These are phyloP conservation scores for Ctenicera cuprea DNA, from an alignment of 2,888 invertebrate species.

Conservation along the genomic window DNA sequence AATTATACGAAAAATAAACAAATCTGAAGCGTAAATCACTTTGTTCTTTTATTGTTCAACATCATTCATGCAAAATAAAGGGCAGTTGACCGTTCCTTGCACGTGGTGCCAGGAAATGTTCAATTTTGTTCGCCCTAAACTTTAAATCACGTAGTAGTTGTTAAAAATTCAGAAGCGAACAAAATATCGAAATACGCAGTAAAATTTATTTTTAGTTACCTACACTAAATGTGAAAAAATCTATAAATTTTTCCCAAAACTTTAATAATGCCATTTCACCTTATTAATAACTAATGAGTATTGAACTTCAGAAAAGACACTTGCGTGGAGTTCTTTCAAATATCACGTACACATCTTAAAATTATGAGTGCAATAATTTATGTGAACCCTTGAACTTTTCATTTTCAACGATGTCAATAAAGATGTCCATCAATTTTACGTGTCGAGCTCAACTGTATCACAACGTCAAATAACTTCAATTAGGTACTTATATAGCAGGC, in stretches of 20 bases:
- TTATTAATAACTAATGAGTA: not conserved
- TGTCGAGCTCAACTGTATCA: constrained; percentile 15
- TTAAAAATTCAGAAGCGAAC: constrained; percentile 5
- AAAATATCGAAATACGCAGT: constrained; percentile 7
- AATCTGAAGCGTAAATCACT: constrained; percentile 10
- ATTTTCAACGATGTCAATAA: constrained; percentile 10
- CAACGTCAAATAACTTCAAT: constrained; percentile 16
- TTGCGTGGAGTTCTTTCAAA: not conserved
- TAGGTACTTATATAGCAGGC: not conserved
- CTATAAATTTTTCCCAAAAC: not conserved
- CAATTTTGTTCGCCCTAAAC: constrained; percentile 4
- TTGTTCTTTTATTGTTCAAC: constrained; percentile 12
- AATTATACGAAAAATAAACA: constrained; percentile 13
- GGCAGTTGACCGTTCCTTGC: constrained; percentile 15
- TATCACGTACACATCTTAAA: too few species aligned
- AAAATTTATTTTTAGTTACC: not conserved
- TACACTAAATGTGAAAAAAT: too few species aligned
- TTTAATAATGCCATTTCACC: not conserved
- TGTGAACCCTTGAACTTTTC: not conserved
- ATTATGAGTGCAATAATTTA: not conserved
- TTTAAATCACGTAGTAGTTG: constrained; percentile 20
- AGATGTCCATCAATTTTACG: constrained; percentile 6
- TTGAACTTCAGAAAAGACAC: not conserved
- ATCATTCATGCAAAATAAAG: constrained; percentile 24
- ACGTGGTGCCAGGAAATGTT: constrained; percentile 5